These are phyloP conservation scores for Thomomys bottae DNA, from an alignment of 2,113 vertebrate species.

Conservation along the genomic window DNA sequence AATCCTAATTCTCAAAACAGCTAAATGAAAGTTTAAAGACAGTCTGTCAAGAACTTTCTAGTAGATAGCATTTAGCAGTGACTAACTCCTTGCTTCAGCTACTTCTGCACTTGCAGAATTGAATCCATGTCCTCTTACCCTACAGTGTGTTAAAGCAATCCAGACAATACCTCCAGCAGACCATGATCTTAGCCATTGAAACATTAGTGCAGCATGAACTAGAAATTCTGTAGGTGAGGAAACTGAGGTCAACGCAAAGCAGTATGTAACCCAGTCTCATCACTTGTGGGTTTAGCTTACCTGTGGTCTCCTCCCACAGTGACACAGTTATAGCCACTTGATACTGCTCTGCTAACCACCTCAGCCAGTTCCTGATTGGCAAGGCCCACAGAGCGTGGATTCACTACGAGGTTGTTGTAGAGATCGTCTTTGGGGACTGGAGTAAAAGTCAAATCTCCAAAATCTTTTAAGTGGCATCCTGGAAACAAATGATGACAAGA, in stretches of 20 bases:
- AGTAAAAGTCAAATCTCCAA: conserved; percentile 94
- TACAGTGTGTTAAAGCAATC: neutral
- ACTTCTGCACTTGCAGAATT: neutral
- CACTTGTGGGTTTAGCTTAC: conserved; percentile 80
- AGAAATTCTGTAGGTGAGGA: conserved; percentile 8
- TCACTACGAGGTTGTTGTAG: conserved; percentile 91
- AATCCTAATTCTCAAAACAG: conserved; percentile 8
- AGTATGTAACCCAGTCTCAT: neutral
- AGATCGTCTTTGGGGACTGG: conserved; percentile 92
- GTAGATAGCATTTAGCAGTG: neutral
- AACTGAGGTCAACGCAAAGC: neutral
- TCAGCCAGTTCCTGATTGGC: conserved; percentile 92
- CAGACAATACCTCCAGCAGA: neutral
- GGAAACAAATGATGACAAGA: conserved; percentile 37
- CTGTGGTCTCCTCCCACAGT: conserved; percentile 98
- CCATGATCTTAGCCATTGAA: neutral
- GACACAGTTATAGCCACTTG: conserved; percentile 92
- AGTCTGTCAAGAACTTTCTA: conserved; percentile 30
- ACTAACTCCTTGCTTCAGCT: neutral
- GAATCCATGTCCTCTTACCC: neutral
- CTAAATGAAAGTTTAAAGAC: neutral
- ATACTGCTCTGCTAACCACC: conserved; percentile 90
- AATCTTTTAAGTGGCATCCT: conserved; percentile 95
- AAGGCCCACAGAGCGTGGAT: conserved; percentile 93
- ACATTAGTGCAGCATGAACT: neutral